Evolutionary conservation across 92 coral and sea anemone species (phyloP), one percentile per base, ranked within the genome.

Genomic region (Paramuricea clavata): DNA sequence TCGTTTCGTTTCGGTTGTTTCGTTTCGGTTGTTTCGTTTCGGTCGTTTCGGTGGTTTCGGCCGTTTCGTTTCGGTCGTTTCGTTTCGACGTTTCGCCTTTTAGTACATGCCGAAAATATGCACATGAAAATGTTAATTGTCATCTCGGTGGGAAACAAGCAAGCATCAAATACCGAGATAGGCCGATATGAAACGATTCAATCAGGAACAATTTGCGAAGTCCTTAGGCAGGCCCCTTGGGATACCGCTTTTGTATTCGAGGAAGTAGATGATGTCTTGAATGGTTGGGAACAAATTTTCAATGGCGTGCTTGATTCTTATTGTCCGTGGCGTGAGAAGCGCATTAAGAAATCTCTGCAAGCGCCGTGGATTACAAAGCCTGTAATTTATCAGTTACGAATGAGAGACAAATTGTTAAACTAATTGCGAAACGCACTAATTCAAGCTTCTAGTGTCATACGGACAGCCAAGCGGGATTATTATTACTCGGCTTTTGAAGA

Each of bases 251-350:
- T 91, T 85, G 83, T 89, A 33, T 94, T 94, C 69, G 93, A 94
- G 28, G 84, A 89, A 42, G 34, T 89, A 28, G 89, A 91, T 84
- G 93, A 93, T 41, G 89, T 91, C 47, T 74, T 91, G 21, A 67
- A 74, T 21, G 65, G 82, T 26, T 89, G 94, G 94, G 94, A 93
- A 76, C 27, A 19, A 9, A 16, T 91, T 23, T 89, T 73, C 41
- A 91, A 93, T 70, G 23, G 41, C 30, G 74, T 44, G 22, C 81
- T 94, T 16, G 92, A 92, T 41, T n/a, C 70, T 44, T 91, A 84
- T 89, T 92, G 97, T 92, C 97, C 91, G 21, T 94, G 94, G 92
- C 94, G 91, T 3, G 86, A 74, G 65, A 91, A 94, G 76, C 91
- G 92, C 26, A 92, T 94, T 22, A 74, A 83, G 50, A 81, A 69